Percentiles rank a stretch among this genome's conserved stretches.
These are phyloP conservation scores for Plecotus auritus DNA, from an alignment of 2,113 vertebrate species.

Conservation along the genomic window DNA sequence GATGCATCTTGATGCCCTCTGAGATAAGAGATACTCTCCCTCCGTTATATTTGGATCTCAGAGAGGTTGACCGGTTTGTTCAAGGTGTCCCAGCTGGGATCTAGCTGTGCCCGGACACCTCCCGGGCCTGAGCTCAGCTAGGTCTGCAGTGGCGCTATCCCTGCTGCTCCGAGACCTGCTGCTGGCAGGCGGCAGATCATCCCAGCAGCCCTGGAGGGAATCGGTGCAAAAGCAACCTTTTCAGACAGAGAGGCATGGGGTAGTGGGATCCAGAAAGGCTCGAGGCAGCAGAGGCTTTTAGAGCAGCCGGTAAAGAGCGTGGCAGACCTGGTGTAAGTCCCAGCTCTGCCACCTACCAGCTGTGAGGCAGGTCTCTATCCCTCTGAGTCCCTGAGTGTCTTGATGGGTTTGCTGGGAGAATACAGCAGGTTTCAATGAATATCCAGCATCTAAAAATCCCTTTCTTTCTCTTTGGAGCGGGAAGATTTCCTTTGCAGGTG, in stretches of 20 bases:
- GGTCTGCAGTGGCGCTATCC: neutral
- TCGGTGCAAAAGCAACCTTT: too few species aligned
- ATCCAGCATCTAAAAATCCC: neutral
- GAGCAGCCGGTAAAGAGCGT: neutral
- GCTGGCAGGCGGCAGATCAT: neutral
- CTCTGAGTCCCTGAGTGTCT: neutral
- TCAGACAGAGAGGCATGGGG: neutral
- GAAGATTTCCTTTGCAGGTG: neutral
- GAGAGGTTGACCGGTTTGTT: neutral
- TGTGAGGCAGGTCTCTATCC: neutral
- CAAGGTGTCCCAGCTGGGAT: neutral
- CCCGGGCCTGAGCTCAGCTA: neutral
- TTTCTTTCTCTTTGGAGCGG: neutral
- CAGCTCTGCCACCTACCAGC: neutral
- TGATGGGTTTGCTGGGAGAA: neutral
- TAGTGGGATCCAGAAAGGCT: accelerated
- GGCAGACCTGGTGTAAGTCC: neutral
- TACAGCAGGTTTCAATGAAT: neutral
- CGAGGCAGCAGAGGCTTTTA: neutral
- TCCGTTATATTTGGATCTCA: neutral
- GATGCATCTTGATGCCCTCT: neutral
- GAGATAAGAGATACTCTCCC: neutral
- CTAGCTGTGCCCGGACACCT: neutral
- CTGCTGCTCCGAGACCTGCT: neutral
- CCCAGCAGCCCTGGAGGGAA: neutral